A percentile compares a stretch with the other conserved stretches of the same genome.
phyloP scores from a whole-genome alignment of 1,140 invertebrate genomes.

The Helicoverpa zea region DNA sequence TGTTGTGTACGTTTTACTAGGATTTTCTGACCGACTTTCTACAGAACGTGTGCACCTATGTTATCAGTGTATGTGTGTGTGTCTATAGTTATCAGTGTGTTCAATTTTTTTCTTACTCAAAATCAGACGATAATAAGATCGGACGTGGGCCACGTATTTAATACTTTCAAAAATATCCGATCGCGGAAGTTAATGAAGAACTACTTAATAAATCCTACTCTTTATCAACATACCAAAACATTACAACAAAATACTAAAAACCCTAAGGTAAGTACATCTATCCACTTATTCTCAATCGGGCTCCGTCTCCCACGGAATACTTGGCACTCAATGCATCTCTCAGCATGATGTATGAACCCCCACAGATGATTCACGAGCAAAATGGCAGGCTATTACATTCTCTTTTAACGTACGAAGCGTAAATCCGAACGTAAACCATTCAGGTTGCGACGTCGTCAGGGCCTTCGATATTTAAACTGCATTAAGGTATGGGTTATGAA shows the following conservation, averaged over 20 bases:
- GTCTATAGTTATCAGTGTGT: too few relatives aligned
- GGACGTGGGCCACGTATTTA: too few relatives aligned
- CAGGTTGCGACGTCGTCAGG: slow-evolving; percentile 7
- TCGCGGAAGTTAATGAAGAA: too few relatives aligned
- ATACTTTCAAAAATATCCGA: too few relatives aligned
- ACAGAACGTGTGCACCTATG: too few relatives aligned
- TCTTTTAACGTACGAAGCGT: slow-evolving; percentile 19
- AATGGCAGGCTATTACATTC: slow-evolving; percentile 7
- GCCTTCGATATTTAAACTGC: neutral
- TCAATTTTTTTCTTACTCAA: too few relatives aligned
- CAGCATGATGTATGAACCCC: slow-evolving; percentile 8
- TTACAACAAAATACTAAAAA: neutral
- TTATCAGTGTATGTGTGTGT: too few relatives aligned
- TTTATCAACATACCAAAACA: neutral
- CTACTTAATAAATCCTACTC: too few relatives aligned
- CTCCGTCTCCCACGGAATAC: neutral
- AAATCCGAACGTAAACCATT: slow-evolving; percentile 21
- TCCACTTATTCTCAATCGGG: slow-evolving; percentile 3
- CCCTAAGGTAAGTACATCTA: neutral
- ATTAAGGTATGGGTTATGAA: neutral
- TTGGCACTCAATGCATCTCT: slow-evolving; percentile 17
- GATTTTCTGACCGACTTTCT: too few relatives aligned
- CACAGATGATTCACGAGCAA: slow-evolving; percentile 20
- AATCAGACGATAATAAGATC: too few relatives aligned
- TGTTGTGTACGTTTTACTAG: too few relatives aligned